These are phyloP conservation scores for Vulpes lagopus DNA, from an alignment of 2,113 vertebrate species.

Conservation along the genomic window DNA sequence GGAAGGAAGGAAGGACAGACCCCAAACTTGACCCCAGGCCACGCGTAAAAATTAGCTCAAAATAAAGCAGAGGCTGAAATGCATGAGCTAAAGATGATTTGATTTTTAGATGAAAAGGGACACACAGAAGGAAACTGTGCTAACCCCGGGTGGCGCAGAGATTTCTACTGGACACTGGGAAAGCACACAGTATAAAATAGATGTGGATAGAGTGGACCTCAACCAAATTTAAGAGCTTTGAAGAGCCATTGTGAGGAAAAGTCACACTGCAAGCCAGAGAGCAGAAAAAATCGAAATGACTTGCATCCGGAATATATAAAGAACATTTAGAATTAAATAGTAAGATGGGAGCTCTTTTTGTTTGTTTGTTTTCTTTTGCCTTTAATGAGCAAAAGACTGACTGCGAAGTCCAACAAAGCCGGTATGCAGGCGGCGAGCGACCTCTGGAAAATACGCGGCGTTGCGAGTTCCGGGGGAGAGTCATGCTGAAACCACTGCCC, in stretches of 20 bases:
- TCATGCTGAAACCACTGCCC: neutral
- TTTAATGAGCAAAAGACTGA: neutral
- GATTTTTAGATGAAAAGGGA: neutral
- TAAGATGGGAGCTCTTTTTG: neutral
- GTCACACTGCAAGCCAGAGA: neutral
- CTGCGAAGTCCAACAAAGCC: too few species aligned
- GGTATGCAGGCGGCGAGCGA: too few species aligned
- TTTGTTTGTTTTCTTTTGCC: neutral
- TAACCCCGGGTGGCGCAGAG: neutral
- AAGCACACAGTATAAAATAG: neutral
- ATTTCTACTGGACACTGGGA: neutral
- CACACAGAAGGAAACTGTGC: neutral
- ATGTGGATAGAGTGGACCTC: neutral
- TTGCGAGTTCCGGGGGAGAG: neutral
- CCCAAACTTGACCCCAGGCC: neutral
- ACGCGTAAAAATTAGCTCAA: neutral
- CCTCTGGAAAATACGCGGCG: neutral
- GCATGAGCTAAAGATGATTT: neutral
- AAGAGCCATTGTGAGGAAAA: neutral
- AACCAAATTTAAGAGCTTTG: neutral
- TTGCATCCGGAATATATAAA: neutral
- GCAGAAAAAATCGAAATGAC: neutral
- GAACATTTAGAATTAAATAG: neutral
- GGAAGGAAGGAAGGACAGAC: neutral
- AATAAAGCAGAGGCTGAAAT: neutral